Base-by-base conservation (phyloP, 2,113 vertebrate genomes). In the Dasyurus viverrinus region DNA sequence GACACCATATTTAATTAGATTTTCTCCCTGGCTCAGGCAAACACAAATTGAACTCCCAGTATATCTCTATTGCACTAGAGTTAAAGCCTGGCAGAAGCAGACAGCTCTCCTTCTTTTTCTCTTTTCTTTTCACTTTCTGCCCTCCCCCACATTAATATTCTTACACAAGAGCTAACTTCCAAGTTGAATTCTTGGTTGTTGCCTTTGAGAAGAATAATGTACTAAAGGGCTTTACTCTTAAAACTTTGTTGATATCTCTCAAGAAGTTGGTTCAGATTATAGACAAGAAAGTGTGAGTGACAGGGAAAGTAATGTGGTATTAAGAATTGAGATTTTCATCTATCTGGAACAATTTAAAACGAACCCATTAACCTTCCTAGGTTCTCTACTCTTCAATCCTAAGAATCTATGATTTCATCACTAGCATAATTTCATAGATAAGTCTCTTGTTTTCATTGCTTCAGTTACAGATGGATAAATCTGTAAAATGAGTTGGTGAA, bases 1-100 rank as follows among this genome's bases (percentile, higher is more conserved):
- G 93, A 95, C 92, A 97, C 98, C 98, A 98, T 98, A 97, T 98
- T 98, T 99, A 99, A 98, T 99, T 98, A 98, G 98, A 98, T 98
- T 98, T 98, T 97, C 98, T 98, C 98, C 98, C 96, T 97, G 97
- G 98, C 97, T 98, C 97, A 92, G 95, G 97, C 98, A 98, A 98
- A 98, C 97, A 98, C 98, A 98, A 98, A 98, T 96, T 97, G 98
- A 98, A 97, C 98, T 98, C 94, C 95, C 53, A 90, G 95, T 98
- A 95, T 98, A 96, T 97, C 95, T 97, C 90, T 96, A 91, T 97
- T 27, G 54, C 25, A 90, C 96, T 53, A 55, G 96, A 97, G 97
- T 96, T 42, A 23, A 52, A 46, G 92, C 90, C 97, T 97, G 98
- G 94, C 91, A 46, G 95, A 91, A 95, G 90, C 1, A 93, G 96